Conservation (phyloP, 2,888 invertebrate genomes). For the Limnephilus lunatus region DNA sequence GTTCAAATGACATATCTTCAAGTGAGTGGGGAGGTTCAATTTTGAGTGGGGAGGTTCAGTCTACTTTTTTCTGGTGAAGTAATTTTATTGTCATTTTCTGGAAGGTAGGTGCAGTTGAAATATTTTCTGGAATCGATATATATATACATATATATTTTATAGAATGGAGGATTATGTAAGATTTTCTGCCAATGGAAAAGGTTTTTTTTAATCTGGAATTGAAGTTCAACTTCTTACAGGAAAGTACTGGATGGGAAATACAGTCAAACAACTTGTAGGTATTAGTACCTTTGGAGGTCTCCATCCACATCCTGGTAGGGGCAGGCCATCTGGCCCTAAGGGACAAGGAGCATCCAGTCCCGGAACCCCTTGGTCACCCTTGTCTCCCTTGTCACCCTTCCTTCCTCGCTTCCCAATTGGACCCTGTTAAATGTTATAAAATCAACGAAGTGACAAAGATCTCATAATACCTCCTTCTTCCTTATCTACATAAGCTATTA, state of each 20-base stretch:
- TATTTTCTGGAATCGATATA: no score
- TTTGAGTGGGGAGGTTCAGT: no score
- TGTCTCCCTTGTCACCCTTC: slow-evolving; percentile 94
- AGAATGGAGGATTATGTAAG: no score
- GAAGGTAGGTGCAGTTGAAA: no score
- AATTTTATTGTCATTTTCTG: no score
- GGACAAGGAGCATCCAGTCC: slow-evolving; percentile 99
- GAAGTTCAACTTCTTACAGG: not conserved
- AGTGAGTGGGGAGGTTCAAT: no score
- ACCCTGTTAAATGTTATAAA: slow-evolving; percentile 78
- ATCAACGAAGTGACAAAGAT: not conserved
- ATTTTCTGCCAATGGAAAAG: no score
- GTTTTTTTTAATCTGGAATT: no score
- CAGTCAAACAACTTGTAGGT: not conserved
- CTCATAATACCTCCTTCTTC: not conserved
- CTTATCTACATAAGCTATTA: not conserved
- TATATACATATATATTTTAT: no score
- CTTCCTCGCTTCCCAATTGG: slow-evolving; percentile 92
- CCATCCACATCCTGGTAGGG: slow-evolving; percentile 97
- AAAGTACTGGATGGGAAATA: not conserved
- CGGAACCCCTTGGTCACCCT: slow-evolving; percentile 97
- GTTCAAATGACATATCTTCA: no score
- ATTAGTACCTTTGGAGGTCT: slow-evolving; percentile 87
- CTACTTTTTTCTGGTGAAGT: no score
- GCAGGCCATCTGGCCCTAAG: slow-evolving; percentile 95